These are phyloP conservation scores for Punctoribates punctum DNA, from an alignment of 2,888 invertebrate genomes.

Conservation along the genomic window DNA sequence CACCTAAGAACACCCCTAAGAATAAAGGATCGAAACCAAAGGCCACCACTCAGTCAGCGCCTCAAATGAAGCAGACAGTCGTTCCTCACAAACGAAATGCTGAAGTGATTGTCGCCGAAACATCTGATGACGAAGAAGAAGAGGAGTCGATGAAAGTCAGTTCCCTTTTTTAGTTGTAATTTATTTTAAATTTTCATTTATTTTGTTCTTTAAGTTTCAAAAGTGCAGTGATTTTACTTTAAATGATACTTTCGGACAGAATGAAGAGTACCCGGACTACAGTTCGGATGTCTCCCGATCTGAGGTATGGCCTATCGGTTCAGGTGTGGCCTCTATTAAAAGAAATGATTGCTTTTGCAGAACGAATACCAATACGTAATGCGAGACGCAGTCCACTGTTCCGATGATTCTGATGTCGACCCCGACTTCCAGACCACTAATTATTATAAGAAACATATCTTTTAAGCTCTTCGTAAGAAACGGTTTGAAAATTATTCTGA, in stretches of 20 bases:
- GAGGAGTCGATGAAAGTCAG: too few relatives aligned
- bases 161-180: too few relatives aligned
- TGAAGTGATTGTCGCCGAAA: too few relatives aligned
- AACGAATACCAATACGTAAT: too few relatives aligned
- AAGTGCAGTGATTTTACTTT: background rate
- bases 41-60: too few relatives aligned
- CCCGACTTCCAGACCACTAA: background rate
- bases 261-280: background rate
- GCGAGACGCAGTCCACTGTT: background rate
- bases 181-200: background rate
- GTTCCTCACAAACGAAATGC: too few relatives aligned
- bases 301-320: background rate
- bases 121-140: too few relatives aligned
- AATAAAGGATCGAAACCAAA: too few relatives aligned
- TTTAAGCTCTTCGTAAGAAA: background rate
- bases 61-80: too few relatives aligned
- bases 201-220: background rate
- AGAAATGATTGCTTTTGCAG: background rate
- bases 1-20: too few relatives aligned
- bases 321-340: background rate
- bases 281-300: background rate
- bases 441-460: background rate
- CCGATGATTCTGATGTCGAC: background rate
- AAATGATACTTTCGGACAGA: too few relatives aligned
- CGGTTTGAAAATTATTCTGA: too few relatives aligned